Evolutionary conservation across 2,113 vertebrate genomes (phyloP), one percentile per base, ranked within the genome.

Genomic region (Accipiter cooperii): DNA sequence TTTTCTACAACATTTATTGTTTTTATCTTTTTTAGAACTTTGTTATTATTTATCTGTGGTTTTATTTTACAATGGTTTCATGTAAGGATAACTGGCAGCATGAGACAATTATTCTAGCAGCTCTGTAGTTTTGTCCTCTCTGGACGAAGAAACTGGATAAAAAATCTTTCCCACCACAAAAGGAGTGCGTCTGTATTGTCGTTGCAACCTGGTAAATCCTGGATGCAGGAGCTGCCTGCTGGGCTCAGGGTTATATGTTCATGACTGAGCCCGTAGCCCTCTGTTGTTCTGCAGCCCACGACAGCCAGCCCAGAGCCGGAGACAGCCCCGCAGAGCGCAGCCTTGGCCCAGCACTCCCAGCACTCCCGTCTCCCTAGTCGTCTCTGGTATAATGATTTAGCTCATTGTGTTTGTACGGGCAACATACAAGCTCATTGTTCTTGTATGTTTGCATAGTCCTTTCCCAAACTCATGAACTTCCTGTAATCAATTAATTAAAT

Each of bases 391-490:
- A 66, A 93, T 17, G 33, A 86, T 80, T 90, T 86, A 88, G 54
- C 10, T 96, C 55, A 71, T 28, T 91, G 64, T 96, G 89, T 96
- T 96, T 97, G 22, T 47, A 57, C 13, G 47, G 96, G 93, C 89
- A 96, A 89, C 76, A 24, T 81, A 64, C 42, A 89, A 92, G 38
- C 71, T 74, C 73, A 95, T 97, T 97, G 95, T 95, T 97, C 95
- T 90, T 49, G 52, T 75, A 28, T 82, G 92, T 96, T 97, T 96
- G n/a, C 46, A 34, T 40, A 95, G 80, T 52, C 76, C 17, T 95
- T 96, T 92, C 73, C 52, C 65, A 89, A 90, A 89, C 38, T 70
- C 63, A 36, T 81, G 84, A 90, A 89, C 77, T 97, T 97, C 96
- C 96, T 84, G 86, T 65, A 96, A 94, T 79, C 65, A 95, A 93